Conservation (phyloP, 1,140 invertebrate species). For the Ridgeia piscesae region DNA sequence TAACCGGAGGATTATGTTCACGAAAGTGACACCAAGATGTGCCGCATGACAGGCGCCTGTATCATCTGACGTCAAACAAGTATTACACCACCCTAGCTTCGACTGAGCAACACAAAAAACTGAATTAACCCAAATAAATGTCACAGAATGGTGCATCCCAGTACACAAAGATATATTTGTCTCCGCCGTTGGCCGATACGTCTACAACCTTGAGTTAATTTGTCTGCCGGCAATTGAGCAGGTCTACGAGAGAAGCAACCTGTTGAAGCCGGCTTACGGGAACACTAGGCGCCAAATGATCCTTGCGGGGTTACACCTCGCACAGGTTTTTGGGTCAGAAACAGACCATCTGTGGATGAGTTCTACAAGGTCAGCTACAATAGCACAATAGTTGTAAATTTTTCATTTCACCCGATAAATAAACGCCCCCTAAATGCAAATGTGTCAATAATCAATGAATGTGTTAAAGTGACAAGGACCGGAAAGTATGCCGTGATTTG, state of each 20-base stretch:
- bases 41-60: neutral
- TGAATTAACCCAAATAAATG: neutral
- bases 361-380: no score
- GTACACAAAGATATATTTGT: neutral
- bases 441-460: no score
- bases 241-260: neutral
- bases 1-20: neutral
- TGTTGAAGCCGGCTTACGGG: neutral
- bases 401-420: no score
- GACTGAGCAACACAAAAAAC: neutral
- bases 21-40: neutral
- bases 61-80: neutral
- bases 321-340: no score
- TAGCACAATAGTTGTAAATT: no score
- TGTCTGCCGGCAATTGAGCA: neutral
- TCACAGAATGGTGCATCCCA: neutral
- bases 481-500: no score
- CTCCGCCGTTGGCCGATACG: neutral
- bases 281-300: neutral
- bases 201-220: neutral
- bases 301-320: no score
- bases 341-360: no score
- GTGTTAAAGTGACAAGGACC: no score
- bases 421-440: no score
- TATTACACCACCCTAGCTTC: neutral